These are phyloP conservation scores for Zosterops hypoxanthus DNA, from an alignment of 2,113 vertebrate species.

Conservation along the genomic window DNA sequence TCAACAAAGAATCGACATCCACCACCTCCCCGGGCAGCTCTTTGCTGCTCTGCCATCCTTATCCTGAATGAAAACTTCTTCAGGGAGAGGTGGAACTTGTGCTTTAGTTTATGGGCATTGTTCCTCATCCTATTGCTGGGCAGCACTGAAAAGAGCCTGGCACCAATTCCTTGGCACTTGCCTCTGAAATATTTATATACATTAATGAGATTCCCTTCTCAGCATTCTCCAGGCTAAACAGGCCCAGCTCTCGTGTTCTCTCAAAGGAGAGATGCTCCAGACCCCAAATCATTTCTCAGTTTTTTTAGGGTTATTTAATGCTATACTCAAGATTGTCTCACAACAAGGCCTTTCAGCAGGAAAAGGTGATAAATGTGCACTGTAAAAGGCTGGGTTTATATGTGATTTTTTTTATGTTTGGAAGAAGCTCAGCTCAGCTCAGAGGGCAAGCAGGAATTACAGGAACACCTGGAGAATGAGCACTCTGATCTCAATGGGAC, in stretches of 20 bases:
- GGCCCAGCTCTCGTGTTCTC: not conserved
- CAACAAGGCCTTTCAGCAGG: no score
- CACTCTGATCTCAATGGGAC: rapidly evolving
- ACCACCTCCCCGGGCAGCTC: rapidly evolving
- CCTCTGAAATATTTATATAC: not conserved
- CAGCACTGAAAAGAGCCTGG: not conserved
- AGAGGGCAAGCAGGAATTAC: rapidly evolving
- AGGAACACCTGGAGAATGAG: rapidly evolving
- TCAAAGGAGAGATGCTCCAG: not conserved
- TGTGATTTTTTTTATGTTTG: rapidly evolving
- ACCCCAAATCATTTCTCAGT: no score
- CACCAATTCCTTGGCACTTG: rapidly evolving
- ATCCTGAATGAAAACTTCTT: rapidly evolving
- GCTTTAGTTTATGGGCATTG: rapidly evolving
- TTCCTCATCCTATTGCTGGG: not conserved
- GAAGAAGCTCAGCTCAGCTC: not conserved
- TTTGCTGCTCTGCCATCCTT: not conserved
- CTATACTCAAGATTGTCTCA: rapidly evolving
- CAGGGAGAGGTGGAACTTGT: no score
- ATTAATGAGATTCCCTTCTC: not conserved
- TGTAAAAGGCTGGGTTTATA: rapidly evolving
- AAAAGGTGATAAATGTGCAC: rapidly evolving
- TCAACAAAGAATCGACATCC: not conserved
- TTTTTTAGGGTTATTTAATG: not conserved
- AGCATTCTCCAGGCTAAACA: not conserved